phyloP scores from a whole-genome alignment of 2,888 invertebrate genomes.

The Cephus pulcher region DNA sequence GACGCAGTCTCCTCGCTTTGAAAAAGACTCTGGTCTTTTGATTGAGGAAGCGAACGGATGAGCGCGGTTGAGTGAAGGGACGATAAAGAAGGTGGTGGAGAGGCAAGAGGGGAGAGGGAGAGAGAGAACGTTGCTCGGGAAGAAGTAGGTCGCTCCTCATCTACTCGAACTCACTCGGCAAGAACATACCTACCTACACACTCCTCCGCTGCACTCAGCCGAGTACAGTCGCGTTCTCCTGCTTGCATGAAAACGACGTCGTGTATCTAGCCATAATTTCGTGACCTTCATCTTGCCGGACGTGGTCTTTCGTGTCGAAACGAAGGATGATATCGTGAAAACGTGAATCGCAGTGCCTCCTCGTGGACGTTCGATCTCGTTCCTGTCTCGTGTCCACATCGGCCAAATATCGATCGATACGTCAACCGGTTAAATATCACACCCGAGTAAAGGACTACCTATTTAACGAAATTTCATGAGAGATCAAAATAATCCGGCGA shows the following conservation, averaged over 20 bases:
- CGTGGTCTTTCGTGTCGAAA: neutral
- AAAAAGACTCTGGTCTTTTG: too few species aligned
- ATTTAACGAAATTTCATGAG: too few species aligned
- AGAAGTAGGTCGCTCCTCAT: slow-evolving; percentile 65
- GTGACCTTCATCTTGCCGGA: slow-evolving; percentile 14
- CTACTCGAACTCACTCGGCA: slow-evolving; percentile 55
- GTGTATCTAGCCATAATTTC: slow-evolving; percentile 20
- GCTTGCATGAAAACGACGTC: slow-evolving; percentile 32
- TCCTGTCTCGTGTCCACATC: too few species aligned
- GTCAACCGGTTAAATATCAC: too few species aligned
- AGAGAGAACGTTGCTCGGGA: slow-evolving; percentile 13
- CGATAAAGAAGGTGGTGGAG: neutral
- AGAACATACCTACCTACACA: slow-evolving; percentile 54
- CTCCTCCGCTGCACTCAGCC: slow-evolving; percentile 54
- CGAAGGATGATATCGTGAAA: neutral
- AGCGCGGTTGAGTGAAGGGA: too few species aligned
- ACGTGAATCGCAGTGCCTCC: neutral
- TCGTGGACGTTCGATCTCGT: neutral
- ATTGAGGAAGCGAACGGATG: too few species aligned
- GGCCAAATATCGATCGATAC: too few species aligned
- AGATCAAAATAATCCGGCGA: too few species aligned
- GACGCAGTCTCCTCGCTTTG: too few species aligned
- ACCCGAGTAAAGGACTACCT: too few species aligned
- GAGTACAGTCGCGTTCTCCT: slow-evolving; percentile 38
- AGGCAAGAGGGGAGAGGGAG: neutral